A percentile compares a stretch with the other conserved stretches of the same genome.
Evolutionary conservation across 2,113 vertebrate genomes (phyloP).

Genomic region (Oryzias javanicus): DNA sequence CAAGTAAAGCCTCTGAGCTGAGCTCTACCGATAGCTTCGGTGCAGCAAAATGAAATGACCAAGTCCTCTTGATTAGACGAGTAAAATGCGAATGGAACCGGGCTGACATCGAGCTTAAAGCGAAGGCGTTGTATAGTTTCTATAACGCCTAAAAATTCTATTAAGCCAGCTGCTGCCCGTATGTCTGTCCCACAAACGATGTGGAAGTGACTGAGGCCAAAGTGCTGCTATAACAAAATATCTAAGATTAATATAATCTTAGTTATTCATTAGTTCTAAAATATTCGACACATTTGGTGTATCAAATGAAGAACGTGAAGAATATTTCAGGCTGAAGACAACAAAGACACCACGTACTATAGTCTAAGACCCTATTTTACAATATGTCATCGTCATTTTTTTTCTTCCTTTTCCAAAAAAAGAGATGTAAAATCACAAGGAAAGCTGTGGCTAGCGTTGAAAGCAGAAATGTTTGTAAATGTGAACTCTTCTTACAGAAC

Average conservation of each 20-base stretch:
- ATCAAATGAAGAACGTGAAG: constrained; percentile 39
- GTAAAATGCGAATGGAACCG: constrained; percentile 21
- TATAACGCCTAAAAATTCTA: constrained; percentile 44
- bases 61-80: constrained; percentile 4
- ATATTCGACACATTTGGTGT: constrained; percentile 3
- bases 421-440: constrained; percentile 40
- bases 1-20: neutral
- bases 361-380: constrained; percentile 53
- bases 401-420: constrained; percentile 46
- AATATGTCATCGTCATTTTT: constrained; percentile 34
- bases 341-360: constrained; percentile 71
- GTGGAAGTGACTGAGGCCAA: constrained; percentile 27
- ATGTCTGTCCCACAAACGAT: constrained; percentile 36
- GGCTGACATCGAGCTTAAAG: constrained; percentile 25
- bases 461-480: constrained; percentile 2
- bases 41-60: constrained; percentile 9
- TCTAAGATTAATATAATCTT: neutral
- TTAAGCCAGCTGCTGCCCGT: constrained; percentile 29
- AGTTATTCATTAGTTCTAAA: neutral
- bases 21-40: constrained; percentile 22
- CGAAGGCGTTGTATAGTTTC: constrained; percentile 39
- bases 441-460: constrained; percentile 16
- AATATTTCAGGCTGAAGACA: constrained; percentile 57
- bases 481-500: constrained; percentile 15
- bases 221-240: neutral